These are phyloP conservation scores for Thymelicus lineola DNA, from an alignment of 2,888 invertebrate genomes.

Conservation along the genomic window DNA sequence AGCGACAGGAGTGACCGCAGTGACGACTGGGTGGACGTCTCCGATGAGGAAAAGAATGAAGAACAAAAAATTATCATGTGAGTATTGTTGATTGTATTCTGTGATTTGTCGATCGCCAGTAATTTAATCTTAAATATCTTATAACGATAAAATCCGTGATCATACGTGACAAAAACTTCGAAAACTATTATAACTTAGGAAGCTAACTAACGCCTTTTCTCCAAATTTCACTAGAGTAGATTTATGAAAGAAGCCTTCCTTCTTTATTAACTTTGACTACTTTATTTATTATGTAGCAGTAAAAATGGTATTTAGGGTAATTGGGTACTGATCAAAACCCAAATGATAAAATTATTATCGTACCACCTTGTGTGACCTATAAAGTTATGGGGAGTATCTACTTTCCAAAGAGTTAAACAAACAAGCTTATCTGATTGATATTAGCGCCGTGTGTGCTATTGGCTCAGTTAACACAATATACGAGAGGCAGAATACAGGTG, in stretches of 20 bases:
- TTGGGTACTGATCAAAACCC: conserved; percentile 1
- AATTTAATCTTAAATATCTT: too few relatives aligned
- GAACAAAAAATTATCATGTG: conserved; percentile 85
- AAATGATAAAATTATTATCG: conserved; percentile 24
- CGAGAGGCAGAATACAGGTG: conserved; percentile 46
- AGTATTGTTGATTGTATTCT: conserved; percentile 56
- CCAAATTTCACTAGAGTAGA: too few relatives aligned
- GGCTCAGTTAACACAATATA: conserved; percentile 53
- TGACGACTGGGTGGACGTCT: conserved; percentile 88
- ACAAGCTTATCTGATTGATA: conserved; percentile 70
- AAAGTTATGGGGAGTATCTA: conserved; percentile 47
- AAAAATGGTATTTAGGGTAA: neutral
- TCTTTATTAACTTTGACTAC: too few relatives aligned
- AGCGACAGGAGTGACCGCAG: conserved; percentile 86
- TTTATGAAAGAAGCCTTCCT: too few relatives aligned
- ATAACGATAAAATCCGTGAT: too few relatives aligned
- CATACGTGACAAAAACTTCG: too few relatives aligned
- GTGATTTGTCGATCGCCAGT: too few relatives aligned
- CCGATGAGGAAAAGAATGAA: conserved; percentile 82
- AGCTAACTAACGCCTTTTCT: too few relatives aligned
- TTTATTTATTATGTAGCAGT: neutral
- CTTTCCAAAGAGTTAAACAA: conserved; percentile 66
- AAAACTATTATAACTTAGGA: too few relatives aligned
- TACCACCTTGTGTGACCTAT: conserved; percentile 43
- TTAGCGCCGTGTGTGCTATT: conserved; percentile 49